Base-by-base conservation (phyloP, 2,888 invertebrate genomes). In the Tinea semifulvella region DNA sequence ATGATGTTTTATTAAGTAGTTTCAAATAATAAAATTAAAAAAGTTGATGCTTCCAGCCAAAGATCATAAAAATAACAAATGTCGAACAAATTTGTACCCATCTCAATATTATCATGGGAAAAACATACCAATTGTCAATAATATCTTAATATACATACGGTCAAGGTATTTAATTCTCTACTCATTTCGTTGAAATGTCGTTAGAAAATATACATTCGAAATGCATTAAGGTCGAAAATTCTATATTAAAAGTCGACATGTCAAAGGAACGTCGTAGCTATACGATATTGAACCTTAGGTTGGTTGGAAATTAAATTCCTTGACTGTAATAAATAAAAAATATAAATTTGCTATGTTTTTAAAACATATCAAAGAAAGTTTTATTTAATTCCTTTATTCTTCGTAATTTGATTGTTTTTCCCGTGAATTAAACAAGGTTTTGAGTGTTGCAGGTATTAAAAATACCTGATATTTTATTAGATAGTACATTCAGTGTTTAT, bases 391-490 rank as follows among this genome's bases (percentile, higher is more conserved):
- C 11, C n/a, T 10, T 27, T 27, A 14, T 31, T 11, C 2, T 31
- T 31, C 22, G 8, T 22, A 22, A 14, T 31, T 36, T 2, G 17
- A 17, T 36, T 28, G 4, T 6, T 28, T 28, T 36, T 36, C 36
- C 36, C 31, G 13, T 36, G 36, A 18, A 36, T 2, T 36, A 3
- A 36, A 10, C 10, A 4, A 17, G 36, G 18, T 36, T 28, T 36
- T 36, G 16, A 36, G 36, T 36, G 36, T 18, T 36, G 36, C 18
- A 17, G 36, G 36, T 18, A 16, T 36, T 36, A 2, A 18, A 36
- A 36, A 36, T 36, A 10, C 18, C 36, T 36, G 18, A 18, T 36
- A 8, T 18, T 36, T 36, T 36, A 18, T 36, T 36, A 36, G 36
- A 36, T 36, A 36, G 36, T 36, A 6, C 18, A 36, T 36, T 36